phyloP scores from a whole-genome alignment of 2,113 vertebrate genomes.

The Mixornis gularis region DNA sequence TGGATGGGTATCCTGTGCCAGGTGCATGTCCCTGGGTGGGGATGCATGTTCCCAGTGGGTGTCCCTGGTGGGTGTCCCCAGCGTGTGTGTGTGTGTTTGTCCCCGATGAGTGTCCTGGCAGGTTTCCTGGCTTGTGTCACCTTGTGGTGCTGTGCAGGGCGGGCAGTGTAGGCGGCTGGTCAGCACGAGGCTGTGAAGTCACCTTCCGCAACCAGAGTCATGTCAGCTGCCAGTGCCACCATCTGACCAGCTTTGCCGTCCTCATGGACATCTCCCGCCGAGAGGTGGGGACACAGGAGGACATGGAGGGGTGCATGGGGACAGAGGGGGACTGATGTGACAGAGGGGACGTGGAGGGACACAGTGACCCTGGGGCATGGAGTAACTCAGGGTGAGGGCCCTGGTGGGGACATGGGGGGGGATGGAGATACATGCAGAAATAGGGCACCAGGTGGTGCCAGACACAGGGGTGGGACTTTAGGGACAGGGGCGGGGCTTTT shows the following conservation, averaged over 20 bases:
- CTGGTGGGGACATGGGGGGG: not conserved
- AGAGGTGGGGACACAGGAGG: constrained; percentile 70
- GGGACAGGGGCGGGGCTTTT: not conserved
- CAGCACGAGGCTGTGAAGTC: constrained; percentile 89
- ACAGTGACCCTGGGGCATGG: not conserved
- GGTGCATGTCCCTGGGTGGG: not conserved
- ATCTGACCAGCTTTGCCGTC: constrained; percentile 92
- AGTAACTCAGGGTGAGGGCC: not conserved
- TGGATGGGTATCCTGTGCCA: not conserved
- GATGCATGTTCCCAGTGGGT: not conserved
- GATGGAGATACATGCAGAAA: not conserved
- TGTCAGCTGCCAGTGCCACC: constrained; percentile 93
- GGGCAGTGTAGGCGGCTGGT: constrained; percentile 82
- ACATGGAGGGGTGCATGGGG: not conserved
- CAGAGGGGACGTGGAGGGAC: rapidly evolving
- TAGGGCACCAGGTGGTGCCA: not conserved
- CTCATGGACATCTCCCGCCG: constrained; percentile 92
- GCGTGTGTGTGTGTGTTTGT: not conserved
- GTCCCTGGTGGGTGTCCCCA: not conserved
- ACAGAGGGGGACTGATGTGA: not conserved
- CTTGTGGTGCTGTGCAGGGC: not conserved
- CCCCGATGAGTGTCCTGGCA: not conserved
- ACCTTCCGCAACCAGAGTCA: constrained; percentile 89
- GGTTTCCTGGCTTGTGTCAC: not conserved
- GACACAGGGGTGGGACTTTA: not conserved